phyloP scores from a whole-genome alignment of 1,140 invertebrate species.

The Steinernema feltiae region DNA sequence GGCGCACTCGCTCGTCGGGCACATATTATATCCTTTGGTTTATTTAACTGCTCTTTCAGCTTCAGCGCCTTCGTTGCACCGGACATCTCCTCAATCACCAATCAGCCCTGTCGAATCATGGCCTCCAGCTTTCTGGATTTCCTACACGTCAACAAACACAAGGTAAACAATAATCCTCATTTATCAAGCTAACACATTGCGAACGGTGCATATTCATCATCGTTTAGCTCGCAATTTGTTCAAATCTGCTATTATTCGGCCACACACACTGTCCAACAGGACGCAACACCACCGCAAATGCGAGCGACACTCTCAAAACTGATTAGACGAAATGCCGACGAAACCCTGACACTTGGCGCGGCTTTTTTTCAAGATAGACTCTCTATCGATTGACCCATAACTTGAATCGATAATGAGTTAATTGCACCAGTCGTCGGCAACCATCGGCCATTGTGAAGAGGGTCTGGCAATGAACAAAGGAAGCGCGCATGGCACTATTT shows the following conservation, averaged over 20 bases:
- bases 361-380: no score
- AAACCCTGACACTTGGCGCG: background rate
- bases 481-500: no score
- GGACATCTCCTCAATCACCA: no score
- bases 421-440: background rate
- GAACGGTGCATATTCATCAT: constrained; percentile 13
- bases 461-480: background rate
- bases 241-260: no score
- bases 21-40: background rate
- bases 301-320: no score
- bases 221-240: background rate
- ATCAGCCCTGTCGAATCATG: no score
- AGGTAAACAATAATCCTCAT: constrained; percentile 37
- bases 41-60: background rate
- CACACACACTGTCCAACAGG: no score
- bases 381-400: background rate
- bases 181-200: background rate
- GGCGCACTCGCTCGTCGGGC: background rate
- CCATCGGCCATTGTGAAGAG: background rate
- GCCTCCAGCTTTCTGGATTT: constrained; percentile 52
- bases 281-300: no score
- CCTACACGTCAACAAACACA: constrained; percentile 56
- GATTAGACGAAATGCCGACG: no score
- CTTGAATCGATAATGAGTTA: constrained; percentile 14
- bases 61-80: background rate